Evolutionary conservation across 2,113 vertebrate genomes (phyloP).

Genomic region (Daphoenositta chrysoptera): DNA sequence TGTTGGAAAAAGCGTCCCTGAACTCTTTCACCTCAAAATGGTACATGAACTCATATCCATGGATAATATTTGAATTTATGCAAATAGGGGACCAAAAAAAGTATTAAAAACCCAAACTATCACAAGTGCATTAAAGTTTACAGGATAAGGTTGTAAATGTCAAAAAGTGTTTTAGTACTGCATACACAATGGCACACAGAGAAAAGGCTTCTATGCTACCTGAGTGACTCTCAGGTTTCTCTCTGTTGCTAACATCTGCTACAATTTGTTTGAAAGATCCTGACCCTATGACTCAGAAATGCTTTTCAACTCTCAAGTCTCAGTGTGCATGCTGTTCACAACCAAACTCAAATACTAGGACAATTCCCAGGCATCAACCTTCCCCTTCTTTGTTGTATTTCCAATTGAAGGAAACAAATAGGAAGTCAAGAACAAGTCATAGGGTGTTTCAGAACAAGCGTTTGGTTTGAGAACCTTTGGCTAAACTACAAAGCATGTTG

Average conservation of each 20-base stretch:
- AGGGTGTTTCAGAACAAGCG: neutral
- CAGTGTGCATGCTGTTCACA: neutral
- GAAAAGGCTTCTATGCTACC: neutral
- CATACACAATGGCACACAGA: neutral
- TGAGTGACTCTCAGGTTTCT: neutral
- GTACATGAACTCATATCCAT: neutral
- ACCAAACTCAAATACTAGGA: neutral
- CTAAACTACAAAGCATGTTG: neutral
- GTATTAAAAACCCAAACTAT: neutral
- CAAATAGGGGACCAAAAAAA: neutral
- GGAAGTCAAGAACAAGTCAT: neutral
- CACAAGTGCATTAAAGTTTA: neutral
- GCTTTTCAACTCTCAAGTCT: neutral
- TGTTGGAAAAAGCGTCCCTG: neutral
- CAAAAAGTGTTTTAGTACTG: neutral
- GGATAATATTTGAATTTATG: neutral
- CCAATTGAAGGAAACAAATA: neutral
- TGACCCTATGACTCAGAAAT: neutral
- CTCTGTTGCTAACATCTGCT: neutral
- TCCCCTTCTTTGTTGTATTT: neutral
- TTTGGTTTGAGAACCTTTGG: neutral
- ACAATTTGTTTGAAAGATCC: neutral
- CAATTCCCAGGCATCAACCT: neutral
- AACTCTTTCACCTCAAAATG: neutral
- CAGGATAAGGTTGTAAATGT: neutral